Percentiles rank a stretch among this genome's conserved stretches.
phyloP scores from a whole-genome alignment of 2,888 invertebrate genomes.

The Cheilosia soror region DNA sequence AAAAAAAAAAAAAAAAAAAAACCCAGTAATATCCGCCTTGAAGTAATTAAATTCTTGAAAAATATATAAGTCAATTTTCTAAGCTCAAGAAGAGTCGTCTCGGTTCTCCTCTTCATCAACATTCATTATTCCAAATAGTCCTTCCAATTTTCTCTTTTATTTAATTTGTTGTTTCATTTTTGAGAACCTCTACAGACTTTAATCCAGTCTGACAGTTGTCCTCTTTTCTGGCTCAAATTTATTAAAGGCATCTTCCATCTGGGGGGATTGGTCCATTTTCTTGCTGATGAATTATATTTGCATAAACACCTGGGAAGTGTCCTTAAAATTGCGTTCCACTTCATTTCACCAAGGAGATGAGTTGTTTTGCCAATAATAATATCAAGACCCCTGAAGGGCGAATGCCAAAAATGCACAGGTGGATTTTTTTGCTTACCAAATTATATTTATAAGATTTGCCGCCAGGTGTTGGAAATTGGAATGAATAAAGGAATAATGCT shows the following conservation, averaged over 20 bases:
- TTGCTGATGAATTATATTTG: conserved; percentile 54
- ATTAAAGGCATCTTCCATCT: conserved; percentile 1
- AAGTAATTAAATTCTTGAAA: conserved; percentile 41
- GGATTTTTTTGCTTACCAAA: not conserved
- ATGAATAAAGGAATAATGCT: too few relatives aligned
- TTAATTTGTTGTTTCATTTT: conserved; percentile 1
- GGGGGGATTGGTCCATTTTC: not conserved
- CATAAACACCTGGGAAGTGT: conserved; percentile 63
- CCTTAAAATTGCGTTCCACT: conserved; percentile 53
- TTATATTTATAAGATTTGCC: too few relatives aligned
- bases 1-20: not conserved
- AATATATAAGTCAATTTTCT: conserved; percentile 6
- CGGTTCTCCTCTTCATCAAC: conserved; percentile 15
- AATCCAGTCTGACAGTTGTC: not conserved
- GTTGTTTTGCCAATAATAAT: not conserved
- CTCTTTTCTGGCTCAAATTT: not conserved
- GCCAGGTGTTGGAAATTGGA: too few relatives aligned
- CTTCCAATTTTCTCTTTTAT: conserved; percentile 17
- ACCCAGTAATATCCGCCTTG: conserved; percentile 23
- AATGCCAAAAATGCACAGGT: not conserved
- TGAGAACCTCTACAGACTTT: not conserved
- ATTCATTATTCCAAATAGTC: conserved; percentile 46
- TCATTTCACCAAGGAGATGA: conserved; percentile 24
- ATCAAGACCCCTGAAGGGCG: not conserved
- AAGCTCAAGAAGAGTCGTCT: not conserved